Evolutionary conservation across 2,888 invertebrate species (phyloP), one percentile per base, ranked within the genome.

Genomic region (Noctua comes): DNA sequence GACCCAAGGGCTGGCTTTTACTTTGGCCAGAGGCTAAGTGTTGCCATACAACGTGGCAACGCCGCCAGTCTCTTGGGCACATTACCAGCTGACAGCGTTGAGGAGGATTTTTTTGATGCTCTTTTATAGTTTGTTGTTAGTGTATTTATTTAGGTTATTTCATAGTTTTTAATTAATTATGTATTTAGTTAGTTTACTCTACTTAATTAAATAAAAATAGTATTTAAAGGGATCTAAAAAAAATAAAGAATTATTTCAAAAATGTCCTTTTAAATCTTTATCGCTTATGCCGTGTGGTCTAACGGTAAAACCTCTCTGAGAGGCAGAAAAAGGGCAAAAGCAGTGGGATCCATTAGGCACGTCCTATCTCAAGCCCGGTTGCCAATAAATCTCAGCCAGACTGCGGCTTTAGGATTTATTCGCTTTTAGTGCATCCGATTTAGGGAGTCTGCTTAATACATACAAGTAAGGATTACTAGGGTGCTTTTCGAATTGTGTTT

Each of bases 341-440:
- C 78, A 57, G 27, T 54, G 72, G 65, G 65, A 73, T 76, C 79
- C 85, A 82, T 84, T 85, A 82, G 73, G 46, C 73, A 43, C 54
- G 70, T 76, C 64, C 80, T 83, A 70, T 76, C 73, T 68, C 62
- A 73, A 59, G 27, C 36, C 18, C 51, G 8, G 71, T 64, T 73
- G 36, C 73, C 31, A 48, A 83, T 84, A 83, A 83, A 84, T 84
- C 77, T 71, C n/a, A 40, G 48, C 21, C 66, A 64, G 46, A 65
- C 73, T 16, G 51, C 24, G 66, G 48, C 54, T 70, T 69, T 51
- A 57, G 46, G 73, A 85, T 85, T 85, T 73, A 73, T 85, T 85
- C 0, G 62, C 75, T 78, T 65, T 76, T 51, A 82, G 64, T 79
- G 73, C 70, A 76, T 66, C 72, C 66, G 71, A 80, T 76, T 83